These are phyloP conservation scores for Melanerpes formicivorus DNA, from an alignment of 2,113 vertebrate genomes.

Conservation along the genomic window DNA sequence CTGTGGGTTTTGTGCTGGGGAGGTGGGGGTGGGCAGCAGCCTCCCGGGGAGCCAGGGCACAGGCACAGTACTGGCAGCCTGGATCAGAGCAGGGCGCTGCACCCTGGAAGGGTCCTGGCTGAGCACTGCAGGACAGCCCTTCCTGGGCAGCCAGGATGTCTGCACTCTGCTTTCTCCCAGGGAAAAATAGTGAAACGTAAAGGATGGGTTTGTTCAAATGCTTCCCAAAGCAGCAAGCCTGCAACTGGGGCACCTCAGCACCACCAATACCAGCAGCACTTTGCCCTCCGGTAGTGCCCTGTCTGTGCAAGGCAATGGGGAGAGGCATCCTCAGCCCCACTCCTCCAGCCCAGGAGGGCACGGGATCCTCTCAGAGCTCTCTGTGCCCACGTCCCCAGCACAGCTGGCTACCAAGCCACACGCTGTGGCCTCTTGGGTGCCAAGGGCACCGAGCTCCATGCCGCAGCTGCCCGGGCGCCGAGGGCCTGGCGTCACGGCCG, in stretches of 20 bases:
- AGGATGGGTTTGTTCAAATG: neutral
- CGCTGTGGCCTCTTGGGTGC: neutral
- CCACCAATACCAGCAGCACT: neutral
- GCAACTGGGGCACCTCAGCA: neutral
- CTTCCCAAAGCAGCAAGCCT: neutral
- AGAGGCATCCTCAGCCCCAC: neutral
- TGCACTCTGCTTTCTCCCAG: neutral
- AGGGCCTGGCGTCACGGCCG: neutral
- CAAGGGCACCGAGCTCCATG: rapidly evolving
- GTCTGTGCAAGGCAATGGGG: rapidly evolving
- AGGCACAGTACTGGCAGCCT: rapidly evolving
- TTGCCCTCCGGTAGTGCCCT: rapidly evolving
- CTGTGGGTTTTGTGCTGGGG: neutral
- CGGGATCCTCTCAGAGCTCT: neutral
- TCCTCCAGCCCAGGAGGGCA: rapidly evolving
- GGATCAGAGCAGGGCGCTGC: neutral
- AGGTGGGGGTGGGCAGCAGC: neutral
- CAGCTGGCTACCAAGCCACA: too few relatives aligned
- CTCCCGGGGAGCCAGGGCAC: rapidly evolving
- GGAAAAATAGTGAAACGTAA: neutral
- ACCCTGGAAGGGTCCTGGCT: too few relatives aligned
- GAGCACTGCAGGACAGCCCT: neutral
- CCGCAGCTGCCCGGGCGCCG: rapidly evolving
- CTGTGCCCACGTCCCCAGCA: too few relatives aligned
- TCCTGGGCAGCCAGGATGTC: neutral